These are phyloP conservation scores for Erebia aethiops DNA, from an alignment of 2,888 invertebrate species.

Conservation along the genomic window DNA sequence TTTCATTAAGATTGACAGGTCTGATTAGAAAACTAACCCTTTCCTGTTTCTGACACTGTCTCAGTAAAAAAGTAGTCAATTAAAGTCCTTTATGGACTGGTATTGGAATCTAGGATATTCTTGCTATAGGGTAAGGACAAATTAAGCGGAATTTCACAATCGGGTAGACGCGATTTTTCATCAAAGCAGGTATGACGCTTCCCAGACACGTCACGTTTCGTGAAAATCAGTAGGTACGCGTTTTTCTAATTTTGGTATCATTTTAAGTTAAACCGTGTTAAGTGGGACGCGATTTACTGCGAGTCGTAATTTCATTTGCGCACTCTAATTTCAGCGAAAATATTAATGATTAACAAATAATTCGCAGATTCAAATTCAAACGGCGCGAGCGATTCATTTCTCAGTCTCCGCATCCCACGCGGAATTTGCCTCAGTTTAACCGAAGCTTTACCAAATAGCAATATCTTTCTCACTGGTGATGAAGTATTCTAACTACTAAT, in stretches of 20 bases:
- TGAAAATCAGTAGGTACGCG: no score
- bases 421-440: not conserved
- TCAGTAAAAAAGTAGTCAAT: not conserved
- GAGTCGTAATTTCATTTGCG: no score
- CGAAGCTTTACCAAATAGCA: not conserved
- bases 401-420: not conserved
- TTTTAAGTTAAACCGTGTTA: no score
- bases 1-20: constrained; percentile 80
- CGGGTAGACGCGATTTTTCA: no score
- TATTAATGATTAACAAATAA: not conserved
- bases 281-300: no score
- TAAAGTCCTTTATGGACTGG: no score
- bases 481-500: not conserved
- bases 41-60: constrained; percentile 46
- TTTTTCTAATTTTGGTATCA: no score
- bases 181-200: no score
- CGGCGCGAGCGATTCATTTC: not conserved
- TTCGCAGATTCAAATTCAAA: not conserved
- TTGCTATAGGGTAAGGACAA: not conserved
- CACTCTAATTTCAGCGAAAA: no score
- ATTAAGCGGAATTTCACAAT: no score
- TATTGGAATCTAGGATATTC: not conserved
- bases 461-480: not conserved
- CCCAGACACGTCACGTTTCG: no score
- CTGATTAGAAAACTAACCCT: constrained; percentile 69